A percentile compares a stretch with the other conserved stretches of the same genome.
phyloP scores from a whole-genome alignment of 2,888 invertebrate genomes.

The Capitulum mitella region DNA sequence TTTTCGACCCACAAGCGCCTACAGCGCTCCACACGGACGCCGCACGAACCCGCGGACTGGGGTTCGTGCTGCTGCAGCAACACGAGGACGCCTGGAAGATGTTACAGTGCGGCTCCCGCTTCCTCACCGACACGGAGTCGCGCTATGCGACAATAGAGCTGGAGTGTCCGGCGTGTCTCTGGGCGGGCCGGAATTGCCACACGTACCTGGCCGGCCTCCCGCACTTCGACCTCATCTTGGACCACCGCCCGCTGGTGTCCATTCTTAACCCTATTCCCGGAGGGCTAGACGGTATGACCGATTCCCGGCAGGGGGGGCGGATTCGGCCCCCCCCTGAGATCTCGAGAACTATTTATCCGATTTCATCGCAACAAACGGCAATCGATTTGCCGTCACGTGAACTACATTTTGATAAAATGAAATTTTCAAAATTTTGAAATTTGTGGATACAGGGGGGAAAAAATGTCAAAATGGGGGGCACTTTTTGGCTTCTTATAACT shows the following conservation, averaged over 20 bases:
- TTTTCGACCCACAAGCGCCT: slow-evolving; percentile 22
- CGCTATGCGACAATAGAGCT: slow-evolving; percentile 23
- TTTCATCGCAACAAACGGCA: no score
- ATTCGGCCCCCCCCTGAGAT: no score
- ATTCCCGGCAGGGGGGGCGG: no score
- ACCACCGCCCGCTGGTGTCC: slow-evolving; percentile 28
- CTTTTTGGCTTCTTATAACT: no score
- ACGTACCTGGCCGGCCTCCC: slow-evolving; percentile 13
- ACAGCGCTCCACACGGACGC: slow-evolving; percentile 28
- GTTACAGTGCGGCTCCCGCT: slow-evolving; percentile 28
- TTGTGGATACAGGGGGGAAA: no score
- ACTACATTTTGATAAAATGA: no score
- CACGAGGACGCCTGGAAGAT: neutral
- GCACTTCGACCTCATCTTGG: slow-evolving; percentile 24
- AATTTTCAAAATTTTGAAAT: no score
- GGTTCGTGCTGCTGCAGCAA: slow-evolving; percentile 26
- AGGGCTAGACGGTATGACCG: no score
- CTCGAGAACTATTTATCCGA: no score
- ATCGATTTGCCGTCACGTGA: no score
- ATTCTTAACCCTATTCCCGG: no score
- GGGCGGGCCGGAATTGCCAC: slow-evolving; percentile 9
- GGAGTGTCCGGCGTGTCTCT: slow-evolving; percentile 23
- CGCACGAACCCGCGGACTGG: slow-evolving; percentile 25
- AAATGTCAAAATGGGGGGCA: no score
- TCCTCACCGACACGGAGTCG: slow-evolving; percentile 17